A percentile compares a stretch with the other conserved stretches of the same genome.
Conservation (phyloP, 1,140 invertebrate species). For the Adoxophyes honmai region DNA sequence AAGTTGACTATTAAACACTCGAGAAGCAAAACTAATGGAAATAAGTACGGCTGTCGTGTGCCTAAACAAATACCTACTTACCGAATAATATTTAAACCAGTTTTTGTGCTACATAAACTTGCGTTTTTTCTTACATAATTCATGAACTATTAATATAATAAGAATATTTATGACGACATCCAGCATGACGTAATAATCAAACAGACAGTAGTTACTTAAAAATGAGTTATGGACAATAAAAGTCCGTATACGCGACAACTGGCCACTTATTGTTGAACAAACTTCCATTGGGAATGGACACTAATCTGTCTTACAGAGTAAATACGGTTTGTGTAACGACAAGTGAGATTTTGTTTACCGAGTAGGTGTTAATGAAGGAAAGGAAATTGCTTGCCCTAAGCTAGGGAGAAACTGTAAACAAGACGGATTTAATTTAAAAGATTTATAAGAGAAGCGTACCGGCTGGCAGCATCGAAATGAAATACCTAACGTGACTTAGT, state of each 20-base stretch:
- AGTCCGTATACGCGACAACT: background rate
- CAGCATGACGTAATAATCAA: background rate
- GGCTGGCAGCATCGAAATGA: background rate
- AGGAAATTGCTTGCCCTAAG: constrained; percentile 5
- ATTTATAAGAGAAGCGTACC: constrained; percentile 8
- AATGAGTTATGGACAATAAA: constrained; percentile 10
- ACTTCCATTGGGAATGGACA: background rate
- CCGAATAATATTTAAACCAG: background rate
- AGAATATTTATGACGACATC: constrained; percentile 2
- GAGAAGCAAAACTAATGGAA: constrained; percentile 5
- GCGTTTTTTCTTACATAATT: constrained; percentile 10
- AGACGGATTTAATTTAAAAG: constrained; percentile 3
- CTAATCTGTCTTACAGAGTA: background rate
- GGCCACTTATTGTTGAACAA: constrained; percentile 1
- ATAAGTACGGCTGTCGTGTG: constrained; percentile 3
- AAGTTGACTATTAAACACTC: background rate
- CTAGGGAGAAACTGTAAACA: constrained; percentile 7
- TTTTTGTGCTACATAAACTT: background rate
- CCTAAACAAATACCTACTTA: background rate
- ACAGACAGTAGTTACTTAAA: constrained; percentile 3
- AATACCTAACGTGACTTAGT: constrained; percentile 1
- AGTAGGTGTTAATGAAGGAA: constrained; percentile 3
- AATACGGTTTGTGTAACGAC: constrained; percentile 1
- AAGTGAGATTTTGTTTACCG: background rate
- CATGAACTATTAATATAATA: constrained; percentile 1